Percentiles rank a stretch among this genome's conserved stretches.
phyloP scores from a whole-genome alignment of 2,113 vertebrate species.

The Parotia lawesii region DNA sequence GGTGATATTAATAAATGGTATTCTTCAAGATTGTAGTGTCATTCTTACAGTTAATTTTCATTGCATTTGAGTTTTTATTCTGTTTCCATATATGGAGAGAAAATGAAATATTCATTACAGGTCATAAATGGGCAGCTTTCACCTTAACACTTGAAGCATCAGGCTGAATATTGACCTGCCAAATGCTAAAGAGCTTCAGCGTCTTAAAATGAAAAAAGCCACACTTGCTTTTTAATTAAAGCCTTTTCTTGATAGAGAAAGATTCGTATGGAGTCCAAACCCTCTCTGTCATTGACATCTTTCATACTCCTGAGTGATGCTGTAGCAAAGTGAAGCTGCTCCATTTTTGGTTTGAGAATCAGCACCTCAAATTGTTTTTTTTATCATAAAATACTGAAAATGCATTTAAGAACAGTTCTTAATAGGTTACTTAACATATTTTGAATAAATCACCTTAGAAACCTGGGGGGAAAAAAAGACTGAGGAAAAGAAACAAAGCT shows the following conservation, averaged over 20 bases:
- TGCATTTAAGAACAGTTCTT: not conserved
- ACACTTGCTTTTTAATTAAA: not conserved
- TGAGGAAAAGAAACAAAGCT: not conserved
- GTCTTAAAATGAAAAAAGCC: not conserved
- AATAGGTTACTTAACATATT: not conserved
- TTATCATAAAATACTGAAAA: not conserved
- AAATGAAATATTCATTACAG: not conserved
- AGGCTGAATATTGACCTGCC: not conserved
- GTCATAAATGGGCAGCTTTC: not conserved
- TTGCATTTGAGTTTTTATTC: not conserved
- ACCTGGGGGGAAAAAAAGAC: not conserved
- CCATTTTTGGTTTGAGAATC: not conserved
- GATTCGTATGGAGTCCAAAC: not conserved
- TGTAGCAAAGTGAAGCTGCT: not conserved
- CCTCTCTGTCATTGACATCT: not conserved
- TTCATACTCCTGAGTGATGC: not conserved
- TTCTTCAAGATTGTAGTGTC: not conserved
- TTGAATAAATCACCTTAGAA: not conserved
- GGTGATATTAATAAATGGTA: conserved; percentile 6
- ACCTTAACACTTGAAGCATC: not conserved
- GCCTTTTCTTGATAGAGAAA: not conserved
- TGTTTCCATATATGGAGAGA: not conserved
- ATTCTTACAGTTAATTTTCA: not conserved
- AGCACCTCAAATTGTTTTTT: not conserved
- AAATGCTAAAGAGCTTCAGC: not conserved